phyloP scores from a whole-genome alignment of 1,140 invertebrate genomes.

The Drosophila tani region DNA sequence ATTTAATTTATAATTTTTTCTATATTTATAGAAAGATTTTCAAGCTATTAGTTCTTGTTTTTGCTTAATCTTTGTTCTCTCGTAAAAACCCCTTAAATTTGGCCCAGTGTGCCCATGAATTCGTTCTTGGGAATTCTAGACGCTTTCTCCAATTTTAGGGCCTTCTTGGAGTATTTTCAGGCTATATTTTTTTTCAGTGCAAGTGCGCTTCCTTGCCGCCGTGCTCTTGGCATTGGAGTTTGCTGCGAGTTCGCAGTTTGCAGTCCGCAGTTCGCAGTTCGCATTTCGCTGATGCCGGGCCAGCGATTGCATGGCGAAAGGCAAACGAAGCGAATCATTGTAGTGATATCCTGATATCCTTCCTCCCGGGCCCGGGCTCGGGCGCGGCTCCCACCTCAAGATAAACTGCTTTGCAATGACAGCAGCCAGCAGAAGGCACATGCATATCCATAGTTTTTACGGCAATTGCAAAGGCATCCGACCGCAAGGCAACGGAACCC shows the following conservation, averaged over 20 bases:
- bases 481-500: constrained; percentile 6
- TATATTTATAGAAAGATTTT: too few relatives aligned
- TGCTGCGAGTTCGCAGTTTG: not conserved
- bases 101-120: too few relatives aligned
- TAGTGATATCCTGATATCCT: constrained; percentile 55
- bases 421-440: constrained; percentile 52
- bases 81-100: too few relatives aligned
- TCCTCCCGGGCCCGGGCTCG: not conserved
- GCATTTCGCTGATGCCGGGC: constrained; percentile 36
- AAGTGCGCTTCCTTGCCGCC: constrained; percentile 2
- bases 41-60: too few relatives aligned
- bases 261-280: constrained; percentile 13
- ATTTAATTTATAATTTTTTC: too few relatives aligned
- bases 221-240: constrained; percentile 17
- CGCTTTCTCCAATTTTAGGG: too few relatives aligned
- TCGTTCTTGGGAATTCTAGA: too few relatives aligned
- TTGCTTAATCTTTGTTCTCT: too few relatives aligned
- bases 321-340: constrained; percentile 55
- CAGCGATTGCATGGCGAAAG: constrained; percentile 48
- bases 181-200: constrained; percentile 10
- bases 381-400: constrained; percentile 41
- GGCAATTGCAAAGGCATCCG: constrained; percentile 9
- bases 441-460: constrained; percentile 46
- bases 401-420: constrained; percentile 66
- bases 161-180: too few relatives aligned